A percentile compares a stretch with the other conserved stretches of the same genome.
These are phyloP conservation scores for Clivina fossor DNA, from an alignment of 2,888 invertebrate genomes.

Conservation along the genomic window DNA sequence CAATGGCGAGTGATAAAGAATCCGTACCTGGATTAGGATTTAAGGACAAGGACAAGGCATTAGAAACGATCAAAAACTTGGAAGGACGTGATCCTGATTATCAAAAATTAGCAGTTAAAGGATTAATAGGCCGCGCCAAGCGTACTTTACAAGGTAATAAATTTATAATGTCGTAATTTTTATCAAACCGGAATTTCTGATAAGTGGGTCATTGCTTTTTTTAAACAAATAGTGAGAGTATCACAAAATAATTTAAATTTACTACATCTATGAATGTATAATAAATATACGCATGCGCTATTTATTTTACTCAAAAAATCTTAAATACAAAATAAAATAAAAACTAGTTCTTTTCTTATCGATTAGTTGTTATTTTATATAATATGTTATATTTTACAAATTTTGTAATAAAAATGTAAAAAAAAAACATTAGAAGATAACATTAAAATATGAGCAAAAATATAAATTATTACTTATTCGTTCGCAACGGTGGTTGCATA, in stretches of 20 bases:
- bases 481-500: neutral
- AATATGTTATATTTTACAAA: too few species aligned
- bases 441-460: too few species aligned
- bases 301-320: too few species aligned
- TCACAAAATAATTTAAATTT: neutral
- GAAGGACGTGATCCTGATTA: slow-evolving; percentile 77
- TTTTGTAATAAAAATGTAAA: too few species aligned
- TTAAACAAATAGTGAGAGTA: neutral
- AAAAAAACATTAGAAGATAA: too few species aligned
- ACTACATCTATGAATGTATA: neutral
- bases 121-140: slow-evolving; percentile 70
- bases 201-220: slow-evolving; percentile 21
- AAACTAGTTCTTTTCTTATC: too few species aligned
- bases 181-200: slow-evolving; percentile 36
- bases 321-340: too few species aligned
- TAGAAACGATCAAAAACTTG: slow-evolving; percentile 66
- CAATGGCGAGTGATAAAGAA: slow-evolving; percentile 49
- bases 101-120: slow-evolving; percentile 71
- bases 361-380: neutral
- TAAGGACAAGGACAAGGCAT: slow-evolving; percentile 74
- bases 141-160: slow-evolving; percentile 64
- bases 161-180: slow-evolving; percentile 44
- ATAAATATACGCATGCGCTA: neutral
- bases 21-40: slow-evolving; percentile 75
- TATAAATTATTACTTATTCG: neutral